Conservation (phyloP, 2,888 invertebrate species). For the Drosophila anomelani region DNA sequence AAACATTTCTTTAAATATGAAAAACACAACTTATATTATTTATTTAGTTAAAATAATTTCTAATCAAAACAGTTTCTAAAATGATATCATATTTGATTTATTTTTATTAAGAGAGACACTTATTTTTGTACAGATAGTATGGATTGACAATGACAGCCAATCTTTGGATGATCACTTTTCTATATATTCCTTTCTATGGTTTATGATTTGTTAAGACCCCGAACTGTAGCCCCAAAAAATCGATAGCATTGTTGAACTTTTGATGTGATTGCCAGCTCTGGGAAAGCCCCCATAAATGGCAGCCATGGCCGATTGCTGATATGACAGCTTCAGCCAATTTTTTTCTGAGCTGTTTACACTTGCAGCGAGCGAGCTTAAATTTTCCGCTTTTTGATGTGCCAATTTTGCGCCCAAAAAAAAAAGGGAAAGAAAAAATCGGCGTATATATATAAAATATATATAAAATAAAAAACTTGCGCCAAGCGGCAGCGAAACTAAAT, state of each 20-base stretch:
- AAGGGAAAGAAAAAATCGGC: conserved; percentile 5
- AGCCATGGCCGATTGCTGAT: conserved; percentile 24
- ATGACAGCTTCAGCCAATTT: conserved; percentile 19
- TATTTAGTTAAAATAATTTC: too few relatives aligned
- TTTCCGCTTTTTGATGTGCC: conserved; percentile 75
- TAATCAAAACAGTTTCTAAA: too few relatives aligned
- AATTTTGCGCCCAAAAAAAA: conserved; percentile 55
- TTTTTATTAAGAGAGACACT: neutral
- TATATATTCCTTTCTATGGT: neutral
- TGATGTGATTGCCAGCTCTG: conserved; percentile 9
- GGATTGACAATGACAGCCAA: neutral
- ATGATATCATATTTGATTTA: too few relatives aligned
- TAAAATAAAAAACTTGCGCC: conserved; percentile 51
- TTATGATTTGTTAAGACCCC: neutral
- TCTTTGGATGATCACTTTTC: neutral
- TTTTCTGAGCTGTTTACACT: conserved; percentile 21
- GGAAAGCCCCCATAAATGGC: conserved; percentile 4
- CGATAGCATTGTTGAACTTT: neutral
- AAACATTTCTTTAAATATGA: too few relatives aligned
- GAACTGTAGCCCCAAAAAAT: neutral
- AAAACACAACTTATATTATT: too few relatives aligned
- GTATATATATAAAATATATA: neutral
- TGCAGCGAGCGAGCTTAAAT: conserved; percentile 53
- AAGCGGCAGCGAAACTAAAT: conserved; percentile 72
- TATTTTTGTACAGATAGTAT: neutral